Evolutionary conservation across 2,888 invertebrate species (phyloP).

Genomic region (Drosophila anceps): DNA sequence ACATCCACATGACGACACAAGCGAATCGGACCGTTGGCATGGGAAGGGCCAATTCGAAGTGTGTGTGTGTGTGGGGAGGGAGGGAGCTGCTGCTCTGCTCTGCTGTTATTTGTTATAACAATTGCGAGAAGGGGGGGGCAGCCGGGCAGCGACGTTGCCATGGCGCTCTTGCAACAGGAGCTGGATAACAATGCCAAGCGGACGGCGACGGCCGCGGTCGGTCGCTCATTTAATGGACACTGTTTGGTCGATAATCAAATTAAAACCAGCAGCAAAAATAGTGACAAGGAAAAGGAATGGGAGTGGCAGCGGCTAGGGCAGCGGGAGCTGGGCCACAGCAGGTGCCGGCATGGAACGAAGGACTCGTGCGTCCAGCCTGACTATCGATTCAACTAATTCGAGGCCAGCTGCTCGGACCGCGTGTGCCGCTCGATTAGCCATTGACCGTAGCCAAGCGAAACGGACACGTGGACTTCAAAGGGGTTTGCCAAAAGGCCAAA

Average conservation of each 20-base stretch:
- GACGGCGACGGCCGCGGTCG: constrained; percentile 60
- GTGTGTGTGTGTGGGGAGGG: not conserved
- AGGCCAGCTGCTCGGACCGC: constrained; percentile 54
- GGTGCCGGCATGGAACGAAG: constrained; percentile 15
- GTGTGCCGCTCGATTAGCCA: constrained; percentile 64
- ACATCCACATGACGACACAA: constrained; percentile 76
- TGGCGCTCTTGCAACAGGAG: constrained; percentile 52
- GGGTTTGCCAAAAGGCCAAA: constrained; percentile 18
- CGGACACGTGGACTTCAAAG: constrained; percentile 14
- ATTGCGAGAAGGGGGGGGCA: constrained; percentile 40
- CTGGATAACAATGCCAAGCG: constrained; percentile 60
- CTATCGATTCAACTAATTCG: constrained; percentile 52
- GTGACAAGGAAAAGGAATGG: not conserved
- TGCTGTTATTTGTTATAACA: constrained; percentile 79
- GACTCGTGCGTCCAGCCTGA: constrained; percentile 8
- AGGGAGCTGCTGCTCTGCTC: constrained; percentile 3
- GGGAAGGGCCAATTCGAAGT: not conserved
- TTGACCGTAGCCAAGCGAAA: constrained; percentile 53
- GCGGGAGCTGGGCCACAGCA: constrained; percentile 13
- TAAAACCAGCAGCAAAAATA: constrained; percentile 57
- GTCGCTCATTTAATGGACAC: constrained; percentile 80
- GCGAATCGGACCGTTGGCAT: constrained; percentile 6
- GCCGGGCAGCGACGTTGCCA: constrained; percentile 51
- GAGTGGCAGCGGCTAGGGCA: not conserved
- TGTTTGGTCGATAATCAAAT: constrained; percentile 84